Evolutionary conservation across 2,888 invertebrate genomes (phyloP).

Genomic region (Chymomyza amoena): DNA sequence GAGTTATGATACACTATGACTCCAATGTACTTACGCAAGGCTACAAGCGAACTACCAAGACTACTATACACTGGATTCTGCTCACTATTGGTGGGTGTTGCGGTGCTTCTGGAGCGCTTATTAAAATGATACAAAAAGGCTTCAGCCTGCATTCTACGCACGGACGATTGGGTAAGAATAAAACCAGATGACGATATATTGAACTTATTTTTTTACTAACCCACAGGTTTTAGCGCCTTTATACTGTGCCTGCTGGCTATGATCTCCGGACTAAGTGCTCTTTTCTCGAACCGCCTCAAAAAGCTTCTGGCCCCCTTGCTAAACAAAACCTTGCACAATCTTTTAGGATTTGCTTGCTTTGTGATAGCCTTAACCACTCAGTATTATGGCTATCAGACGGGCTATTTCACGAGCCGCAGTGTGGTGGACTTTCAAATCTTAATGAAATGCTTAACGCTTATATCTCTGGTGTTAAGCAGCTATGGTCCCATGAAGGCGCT

Average conservation of each 20-base stretch:
- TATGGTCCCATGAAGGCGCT: conserved; percentile 70
- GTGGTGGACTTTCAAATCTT: conserved; percentile 59
- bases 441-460: conserved; percentile 72
- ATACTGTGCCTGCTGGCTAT: conserved; percentile 72
- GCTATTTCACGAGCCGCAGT: conserved; percentile 61
- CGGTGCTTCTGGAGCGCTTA: conserved; percentile 70
- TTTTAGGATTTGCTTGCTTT: conserved; percentile 71
- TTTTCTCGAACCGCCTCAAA: conserved; percentile 66
- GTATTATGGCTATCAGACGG: conserved; percentile 75
- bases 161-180: conserved; percentile 67
- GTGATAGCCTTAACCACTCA: conserved; percentile 72
- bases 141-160: conserved; percentile 64
- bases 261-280: conserved; percentile 67
- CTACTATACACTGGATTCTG: conserved; percentile 76
- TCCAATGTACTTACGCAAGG: conserved; percentile 67
- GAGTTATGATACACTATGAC: conserved; percentile 74
- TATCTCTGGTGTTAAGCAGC: conserved; percentile 64
- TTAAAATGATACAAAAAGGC: conserved; percentile 71
- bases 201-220: neutral
- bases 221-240: conserved; percentile 71
- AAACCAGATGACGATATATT: neutral
- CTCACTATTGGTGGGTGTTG: conserved; percentile 70
- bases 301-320: conserved; percentile 65
- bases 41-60: conserved; percentile 70
- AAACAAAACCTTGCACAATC: conserved; percentile 74